Base-by-base conservation (phyloP, 2,113 vertebrate species). In the Amblyornis subalaris region DNA sequence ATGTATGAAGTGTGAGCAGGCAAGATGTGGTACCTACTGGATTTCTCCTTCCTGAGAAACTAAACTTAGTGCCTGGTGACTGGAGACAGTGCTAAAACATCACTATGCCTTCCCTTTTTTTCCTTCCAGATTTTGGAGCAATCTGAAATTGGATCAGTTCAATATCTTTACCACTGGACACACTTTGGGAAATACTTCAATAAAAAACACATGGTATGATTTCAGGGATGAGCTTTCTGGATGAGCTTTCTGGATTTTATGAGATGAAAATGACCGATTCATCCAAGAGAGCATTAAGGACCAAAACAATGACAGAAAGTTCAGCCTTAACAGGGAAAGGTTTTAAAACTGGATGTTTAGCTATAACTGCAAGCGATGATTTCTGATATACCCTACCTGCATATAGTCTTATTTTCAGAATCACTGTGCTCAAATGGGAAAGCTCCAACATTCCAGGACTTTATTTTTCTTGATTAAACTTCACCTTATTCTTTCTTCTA, bases 201-300 rank as follows among this genome's bases (percentile, higher is more conserved):
- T n/a, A 53, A 72, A 83, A 85, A 61, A 12, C 7, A 58, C 4
- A 22, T 14, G 12, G 1, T 0, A 0, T 86, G 35, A 35, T 67
- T 83, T 57, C 58, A 33, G 71, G 47, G 14, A 35, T 76, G 11
- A 20, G 3, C 14, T 66, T 73, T 61, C 25, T 26, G 13, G 15
- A 44, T 28, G 6, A 48, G 28, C 24, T 44, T 60, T n/a, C 38
- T 24, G 9, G 31, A 66, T 38, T 74, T 85, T 65, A 44, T 48
- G 33, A 66, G 26, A 65, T 42, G 12, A 7, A 10, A 65, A 42
- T 28, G 12, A 6, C 28, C 54, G 29, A 58, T 69, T 61, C 6
- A 33, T 35, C 19, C 16, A 70, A 26, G 16, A 58, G 7, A 50
- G 8, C 23, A 72, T 54, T 42, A 21, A 82, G 47, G 15, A 54